Evolutionary conservation across 2,888 invertebrate species (phyloP).

Genomic region (Drosophila subquinaria): DNA sequence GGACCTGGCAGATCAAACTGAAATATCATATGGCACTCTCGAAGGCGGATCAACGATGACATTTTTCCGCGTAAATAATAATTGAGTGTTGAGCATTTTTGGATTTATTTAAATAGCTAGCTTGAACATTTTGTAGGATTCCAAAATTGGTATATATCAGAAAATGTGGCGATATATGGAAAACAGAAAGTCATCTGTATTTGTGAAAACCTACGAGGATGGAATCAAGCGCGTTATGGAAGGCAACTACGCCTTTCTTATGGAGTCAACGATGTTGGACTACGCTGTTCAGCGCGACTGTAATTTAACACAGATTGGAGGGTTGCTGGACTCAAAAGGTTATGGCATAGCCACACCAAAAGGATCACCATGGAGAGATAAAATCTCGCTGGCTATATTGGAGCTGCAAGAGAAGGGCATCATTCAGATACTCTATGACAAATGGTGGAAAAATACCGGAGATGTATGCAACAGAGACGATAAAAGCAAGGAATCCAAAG

Average conservation of each 20-base stretch:
- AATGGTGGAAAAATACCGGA: conserved; percentile 99
- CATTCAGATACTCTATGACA: conserved; percentile 96
- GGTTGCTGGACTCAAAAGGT: conserved; percentile 87
- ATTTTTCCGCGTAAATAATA: conserved; percentile 92
- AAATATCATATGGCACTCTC: conserved; percentile 97
- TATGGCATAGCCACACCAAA: conserved; percentile 99
- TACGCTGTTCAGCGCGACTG: conserved; percentile 98
- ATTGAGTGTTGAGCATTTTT: background rate
- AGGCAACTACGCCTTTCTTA: conserved; percentile 98
- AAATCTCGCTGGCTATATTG: conserved; percentile 96
- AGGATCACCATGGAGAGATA: conserved; percentile 98
- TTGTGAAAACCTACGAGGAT: conserved; percentile 95
- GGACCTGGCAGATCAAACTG: conserved; percentile 96
- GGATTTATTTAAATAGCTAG: background rate
- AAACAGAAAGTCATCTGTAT: conserved; percentile 90
- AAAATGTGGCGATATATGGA: conserved; percentile 99
- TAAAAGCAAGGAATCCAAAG: conserved; percentile 95
- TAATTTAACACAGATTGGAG: conserved; percentile 98
- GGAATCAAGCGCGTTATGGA: conserved; percentile 94
- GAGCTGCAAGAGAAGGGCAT: conserved; percentile 98
- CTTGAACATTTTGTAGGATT: conserved; percentile 87
- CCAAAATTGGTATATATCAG: conserved; percentile 95
- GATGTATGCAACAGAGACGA: conserved; percentile 95
- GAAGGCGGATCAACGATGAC: conserved; percentile 98
- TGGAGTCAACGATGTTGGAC: conserved; percentile 99